Conservation (phyloP, 2,113 vertebrate species). For the Anhinga anhinga region DNA sequence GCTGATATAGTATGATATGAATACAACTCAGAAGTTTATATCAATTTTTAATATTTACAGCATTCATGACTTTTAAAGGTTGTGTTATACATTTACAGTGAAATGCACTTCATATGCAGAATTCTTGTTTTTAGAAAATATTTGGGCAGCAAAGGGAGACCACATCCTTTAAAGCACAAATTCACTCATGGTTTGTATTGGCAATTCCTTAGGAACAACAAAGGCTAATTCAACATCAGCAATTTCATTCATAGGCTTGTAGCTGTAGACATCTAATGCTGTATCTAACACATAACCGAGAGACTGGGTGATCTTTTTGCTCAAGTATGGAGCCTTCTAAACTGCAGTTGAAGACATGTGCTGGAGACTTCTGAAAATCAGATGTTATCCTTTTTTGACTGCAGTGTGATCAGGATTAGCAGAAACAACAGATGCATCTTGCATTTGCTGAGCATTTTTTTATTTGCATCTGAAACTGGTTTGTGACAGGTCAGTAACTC, state of each 20-base stretch:
- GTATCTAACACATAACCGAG: background rate
- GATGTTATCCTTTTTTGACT: background rate
- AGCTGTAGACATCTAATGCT: background rate
- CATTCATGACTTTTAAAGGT: background rate
- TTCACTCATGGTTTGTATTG: background rate
- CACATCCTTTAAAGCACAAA: conserved; percentile 26
- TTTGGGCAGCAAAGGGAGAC: background rate
- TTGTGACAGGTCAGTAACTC: conserved; percentile 19
- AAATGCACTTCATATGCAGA: background rate
- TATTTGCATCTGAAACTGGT: conserved; percentile 29
- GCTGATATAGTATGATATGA: background rate
- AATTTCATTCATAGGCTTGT: background rate
- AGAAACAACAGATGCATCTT: background rate
- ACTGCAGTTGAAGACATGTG: background rate
- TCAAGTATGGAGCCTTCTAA: background rate
- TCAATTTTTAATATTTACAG: background rate
- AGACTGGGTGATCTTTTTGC: background rate
- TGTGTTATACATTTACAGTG: background rate
- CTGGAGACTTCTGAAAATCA: background rate
- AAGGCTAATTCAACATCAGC: background rate
- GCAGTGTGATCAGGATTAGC: background rate
- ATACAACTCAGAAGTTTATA: background rate
- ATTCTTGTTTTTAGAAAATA: background rate
- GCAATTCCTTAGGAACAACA: background rate
- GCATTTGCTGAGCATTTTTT: background rate